Evolutionary conservation across 2,888 invertebrate species (phyloP), one percentile per base, ranked within the genome.

Genomic region (Saturnia pavonia): DNA sequence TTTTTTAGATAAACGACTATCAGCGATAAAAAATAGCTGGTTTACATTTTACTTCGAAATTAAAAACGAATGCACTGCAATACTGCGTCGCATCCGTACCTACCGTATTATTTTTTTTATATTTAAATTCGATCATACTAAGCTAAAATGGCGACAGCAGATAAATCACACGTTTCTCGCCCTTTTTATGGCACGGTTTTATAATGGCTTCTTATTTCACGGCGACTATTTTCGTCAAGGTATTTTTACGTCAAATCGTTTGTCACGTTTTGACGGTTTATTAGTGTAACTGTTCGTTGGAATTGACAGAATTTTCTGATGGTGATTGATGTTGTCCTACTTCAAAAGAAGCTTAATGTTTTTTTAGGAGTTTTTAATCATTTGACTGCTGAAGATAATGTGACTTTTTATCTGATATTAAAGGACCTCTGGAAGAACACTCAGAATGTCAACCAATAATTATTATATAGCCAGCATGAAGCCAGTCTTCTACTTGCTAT

Each of bases 81-180:
- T 67, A 63, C 67, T 43, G 54, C 43, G 45, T 43, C 48, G 43
- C 60, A 48, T 60, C 51, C 51, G 67, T 68, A 70, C 71, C n/a
- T n/a, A n/a, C n/a, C n/a, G 68, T 72, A 72, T 75, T 60, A 75
- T 77, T 79, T 77, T 78, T 82, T 86, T 80, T 84, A 84, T 86
- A 83, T 84, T 85, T 85, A 82, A 85, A 82, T 78, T 80, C 76
- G 77, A 71, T 77, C 77, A 77, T 74, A 75, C 76, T 76, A 69
- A 73, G 72, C 76, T 78, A 82, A 83, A 80, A 87, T 85, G 86
- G 85, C 78, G 75, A 75, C 80, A 76, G 78, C 74, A 81, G 74
- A 85, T 87, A 88, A 85, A 88, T 88, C 83, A 86, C 79, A 75
- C 75, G 74, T 75, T 83, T 83, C 76, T 81, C 76, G 79, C 76